Percentiles rank a stretch among this genome's conserved stretches.
These are phyloP conservation scores for Fopius arisanus DNA, from an alignment of 1,140 invertebrate species.

Conservation along the genomic window DNA sequence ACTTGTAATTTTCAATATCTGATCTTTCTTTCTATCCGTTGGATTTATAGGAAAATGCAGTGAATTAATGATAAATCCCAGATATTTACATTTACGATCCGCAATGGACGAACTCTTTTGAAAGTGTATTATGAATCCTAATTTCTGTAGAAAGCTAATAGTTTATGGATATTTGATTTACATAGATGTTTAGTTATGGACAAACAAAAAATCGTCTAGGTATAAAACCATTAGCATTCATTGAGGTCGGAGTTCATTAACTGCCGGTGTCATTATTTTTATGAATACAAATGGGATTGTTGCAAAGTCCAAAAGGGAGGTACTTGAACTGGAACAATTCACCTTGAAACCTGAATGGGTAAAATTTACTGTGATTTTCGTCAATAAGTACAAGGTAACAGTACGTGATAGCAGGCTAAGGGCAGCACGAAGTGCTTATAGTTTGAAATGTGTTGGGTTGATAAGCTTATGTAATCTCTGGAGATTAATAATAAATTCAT, in stretches of 20 bases:
- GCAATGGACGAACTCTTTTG: conserved; percentile 19
- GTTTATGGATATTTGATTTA: not conserved
- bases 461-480: conserved; percentile 24
- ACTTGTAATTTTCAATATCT: not conserved
- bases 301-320: conserved; percentile 26
- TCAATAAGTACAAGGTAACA: conserved; percentile 25
- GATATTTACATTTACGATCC: conserved; percentile 21
- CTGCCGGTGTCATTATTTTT: conserved; percentile 27
- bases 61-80: conserved; percentile 28
- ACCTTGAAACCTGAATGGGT: conserved; percentile 23
- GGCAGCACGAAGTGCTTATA: conserved; percentile 24
- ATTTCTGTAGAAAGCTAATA: not conserved
- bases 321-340: conserved; percentile 27
- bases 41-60: not conserved
- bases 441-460: conserved; percentile 21
- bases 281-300: conserved; percentile 28
- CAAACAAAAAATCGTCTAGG: conserved; percentile 15
- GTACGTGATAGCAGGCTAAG: not conserved
- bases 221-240: conserved; percentile 24
- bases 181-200: not conserved
- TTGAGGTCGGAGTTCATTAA: not conserved
- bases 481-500: conserved; percentile 29
- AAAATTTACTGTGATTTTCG: conserved; percentile 7
- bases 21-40: conserved; percentile 1
- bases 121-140: conserved; percentile 29